Base-by-base conservation (phyloP, 2,888 invertebrate species). In the Empis livida region DNA sequence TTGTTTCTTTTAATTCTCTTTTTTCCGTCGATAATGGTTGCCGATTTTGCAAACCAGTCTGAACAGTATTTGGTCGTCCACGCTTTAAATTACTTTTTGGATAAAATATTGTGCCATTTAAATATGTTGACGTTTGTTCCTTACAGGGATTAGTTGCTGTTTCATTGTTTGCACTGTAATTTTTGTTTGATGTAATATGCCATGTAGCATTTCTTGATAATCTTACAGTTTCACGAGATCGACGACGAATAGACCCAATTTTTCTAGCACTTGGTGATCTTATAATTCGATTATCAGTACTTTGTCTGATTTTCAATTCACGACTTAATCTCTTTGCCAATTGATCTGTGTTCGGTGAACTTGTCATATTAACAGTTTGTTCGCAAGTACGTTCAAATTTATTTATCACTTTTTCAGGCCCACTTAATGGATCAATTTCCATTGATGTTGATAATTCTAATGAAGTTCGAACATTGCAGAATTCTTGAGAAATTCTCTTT, bases 181-280 rank as follows among this genome's bases (percentile, higher is more conserved):
- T 23, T n/a, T 44, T 32, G 2, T 46, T 51, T 11, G 56, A 53
- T 35, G 56, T 56, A 10, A 75, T 72, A 58, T 81, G 79, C 80
- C 82, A 82, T 0, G 83, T 80, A 55, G 78, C 76, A 54, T 78
- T 79, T 31, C 82, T 71, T 16, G 73, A 71, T 23, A 79, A 72
- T n/a, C 52, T 54, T 54, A 53, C 60, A 55, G 52, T 65, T 62
- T 86, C 86, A 61, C 78, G 77, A 0, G 86, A 86, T 45, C 84
- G 71, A 42, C 86, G 73, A 58, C 85, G 70, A 54, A 87, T 75
- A 10, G 76, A 78, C 16, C 86, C 86, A 49, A 87, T 88, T 73
- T 85, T 87, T 44, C 87, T 73, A 2, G 85, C 86, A 62, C 86
- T 87, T 1, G 87, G 88, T 0, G 87, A 87, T 53, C 85, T 70